Evolutionary conservation across 2,113 vertebrate genomes (phyloP), one percentile per base, ranked within the genome.

Genomic region (Alaudala cheleensis): DNA sequence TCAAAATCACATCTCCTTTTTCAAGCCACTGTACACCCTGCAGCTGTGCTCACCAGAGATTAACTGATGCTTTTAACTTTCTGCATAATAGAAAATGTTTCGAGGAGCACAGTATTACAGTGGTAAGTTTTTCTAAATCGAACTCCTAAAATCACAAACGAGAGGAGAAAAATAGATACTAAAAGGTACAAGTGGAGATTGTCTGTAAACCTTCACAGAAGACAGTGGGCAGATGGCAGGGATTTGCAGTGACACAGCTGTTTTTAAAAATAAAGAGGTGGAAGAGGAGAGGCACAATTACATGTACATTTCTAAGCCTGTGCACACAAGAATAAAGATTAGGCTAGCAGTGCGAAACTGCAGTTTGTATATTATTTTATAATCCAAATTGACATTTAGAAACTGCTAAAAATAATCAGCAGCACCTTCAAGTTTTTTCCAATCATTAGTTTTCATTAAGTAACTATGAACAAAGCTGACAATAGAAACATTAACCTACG

Each of bases 181-280:
- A 62, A 79, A 88, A 94, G 81, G 92, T 92, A 62, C 86, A 72
- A 97, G 91, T 56, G 72, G 90, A 93, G 79, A 81, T 88, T 91
- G 95, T 69, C 80, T 2, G 39, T 61, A 85, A 91, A 87, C 82
- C 92, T 83, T 80, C 40, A 49, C 60, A 31, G 90, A 92, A 86
- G 92, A 92, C 56, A 31, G 85, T 51, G 70, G 88, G 93, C 94
- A 94, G 92, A 96, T 96, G 94, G 94, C 33, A 61, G 92, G 94
- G 92, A 95, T 96, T 94, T 94, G 86, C 81, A 96, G 86, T 96
- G 93, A 95, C 90, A 96, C 94, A 97, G 92, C 88, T 96, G 96
- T 90, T 97, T 96, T 96, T 93, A 95, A 95, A 97, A 97, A 97
- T 92, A 97, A 97, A 91, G 93, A 88, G 79, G 54, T 93, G 94